Conservation (phyloP, 2,113 vertebrate genomes). For the Mustelus asterias region DNA sequence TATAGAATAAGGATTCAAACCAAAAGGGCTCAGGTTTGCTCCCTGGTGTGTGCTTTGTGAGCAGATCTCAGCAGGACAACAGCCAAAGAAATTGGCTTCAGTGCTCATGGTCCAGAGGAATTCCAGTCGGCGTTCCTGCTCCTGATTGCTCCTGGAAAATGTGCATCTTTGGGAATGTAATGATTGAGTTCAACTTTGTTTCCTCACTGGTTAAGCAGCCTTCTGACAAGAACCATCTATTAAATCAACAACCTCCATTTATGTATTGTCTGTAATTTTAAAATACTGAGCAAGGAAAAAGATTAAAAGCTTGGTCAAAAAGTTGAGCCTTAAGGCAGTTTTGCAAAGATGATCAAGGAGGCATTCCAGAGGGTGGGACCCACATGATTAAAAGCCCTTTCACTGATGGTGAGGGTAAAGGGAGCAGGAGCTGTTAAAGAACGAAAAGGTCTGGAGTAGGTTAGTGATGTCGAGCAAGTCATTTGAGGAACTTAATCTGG, state of each 20-base stretch:
- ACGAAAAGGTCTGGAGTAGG: neutral
- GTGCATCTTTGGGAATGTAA: neutral
- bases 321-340: neutral
- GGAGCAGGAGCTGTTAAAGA: neutral
- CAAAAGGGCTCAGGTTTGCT: neutral
- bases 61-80: constrained; percentile 2
- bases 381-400: neutral
- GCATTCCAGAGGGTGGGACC: neutral
- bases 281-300: neutral
- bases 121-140: neutral
- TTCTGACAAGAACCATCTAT: neutral
- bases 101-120: neutral
- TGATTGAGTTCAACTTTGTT: neutral
- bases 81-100: neutral
- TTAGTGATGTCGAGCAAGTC: neutral
- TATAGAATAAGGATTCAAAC: neutral
- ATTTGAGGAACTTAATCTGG: neutral
- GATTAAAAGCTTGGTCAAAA: neutral
- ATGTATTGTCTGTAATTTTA: neutral
- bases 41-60: neutral
- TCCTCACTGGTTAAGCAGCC: neutral
- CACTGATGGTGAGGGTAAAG: neutral
- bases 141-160: neutral
- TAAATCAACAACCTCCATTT: neutral
- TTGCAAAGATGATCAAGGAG: neutral